Conservation (phyloP, 1,140 invertebrate genomes). For the Drosophila nebulosa region DNA sequence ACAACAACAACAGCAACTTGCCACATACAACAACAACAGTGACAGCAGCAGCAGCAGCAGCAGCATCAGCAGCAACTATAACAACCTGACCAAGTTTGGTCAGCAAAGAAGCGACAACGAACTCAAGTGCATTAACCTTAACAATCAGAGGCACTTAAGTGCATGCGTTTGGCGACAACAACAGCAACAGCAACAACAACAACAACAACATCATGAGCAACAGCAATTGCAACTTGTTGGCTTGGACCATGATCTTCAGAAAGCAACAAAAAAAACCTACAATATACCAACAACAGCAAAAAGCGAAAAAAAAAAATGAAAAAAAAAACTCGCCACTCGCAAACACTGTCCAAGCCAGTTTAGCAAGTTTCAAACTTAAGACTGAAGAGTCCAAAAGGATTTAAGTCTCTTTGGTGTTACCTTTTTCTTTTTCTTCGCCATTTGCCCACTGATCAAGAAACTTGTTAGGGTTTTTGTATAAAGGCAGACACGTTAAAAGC, state of each 20-base stretch:
- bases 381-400: not conserved
- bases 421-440: not conserved
- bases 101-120: slow-evolving; percentile 75
- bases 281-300: slow-evolving; percentile 16
- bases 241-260: slow-evolving; percentile 60
- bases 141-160: slow-evolving; percentile 71
- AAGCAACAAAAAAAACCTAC: slow-evolving; percentile 42
- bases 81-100: slow-evolving; percentile 52
- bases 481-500: not conserved
- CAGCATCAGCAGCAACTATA: slow-evolving; percentile 1
- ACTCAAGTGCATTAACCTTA: slow-evolving; percentile 77
- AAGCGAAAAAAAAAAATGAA: slow-evolving; percentile 24
- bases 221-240: slow-evolving; percentile 31
- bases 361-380: slow-evolving; percentile 10
- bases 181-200: slow-evolving; percentile 33
- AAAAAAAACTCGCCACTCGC: slow-evolving; percentile 7
- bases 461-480: not conserved
- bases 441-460: not conserved
- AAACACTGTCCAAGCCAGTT: slow-evolving; percentile 2
- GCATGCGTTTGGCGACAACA: slow-evolving; percentile 46
- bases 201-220: slow-evolving; percentile 17
- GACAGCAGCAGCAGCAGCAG: not conserved
- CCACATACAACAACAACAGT: not conserved
- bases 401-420: not conserved
- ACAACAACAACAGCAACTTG: not conserved